Conservation (phyloP, 2,113 vertebrate species). For the Trochalopteron elliotii region DNA sequence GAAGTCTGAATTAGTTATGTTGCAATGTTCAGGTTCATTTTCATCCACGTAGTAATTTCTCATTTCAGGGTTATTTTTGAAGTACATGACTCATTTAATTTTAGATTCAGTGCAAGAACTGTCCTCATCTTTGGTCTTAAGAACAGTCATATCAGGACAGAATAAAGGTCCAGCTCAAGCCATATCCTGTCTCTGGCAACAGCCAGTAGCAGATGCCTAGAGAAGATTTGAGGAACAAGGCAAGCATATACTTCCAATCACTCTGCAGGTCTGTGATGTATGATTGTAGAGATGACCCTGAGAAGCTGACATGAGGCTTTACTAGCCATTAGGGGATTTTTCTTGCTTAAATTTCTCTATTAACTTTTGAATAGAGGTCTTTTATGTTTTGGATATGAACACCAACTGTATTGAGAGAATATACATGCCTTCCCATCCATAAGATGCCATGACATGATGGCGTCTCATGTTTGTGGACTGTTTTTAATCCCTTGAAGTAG, state of each 20-base stretch:
- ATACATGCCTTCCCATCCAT: neutral
- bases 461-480: neutral
- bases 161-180: neutral
- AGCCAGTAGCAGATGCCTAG: neutral
- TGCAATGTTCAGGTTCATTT: neutral
- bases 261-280: neutral
- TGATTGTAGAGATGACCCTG: neutral
- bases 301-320: neutral
- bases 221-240: neutral
- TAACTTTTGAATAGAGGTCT: neutral
- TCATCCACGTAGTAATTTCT: constrained; percentile 3
- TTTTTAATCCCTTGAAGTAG: neutral
- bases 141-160: neutral
- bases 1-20: neutral
- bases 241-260: neutral
- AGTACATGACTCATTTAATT: neutral
- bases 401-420: neutral
- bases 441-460: neutral
- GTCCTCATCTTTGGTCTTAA: neutral
- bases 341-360: neutral
- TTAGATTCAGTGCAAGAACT: neutral
- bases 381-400: neutral
- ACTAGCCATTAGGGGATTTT: neutral
- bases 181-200: neutral
- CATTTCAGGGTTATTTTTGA: neutral